A percentile compares a stretch with the other conserved stretches of the same genome.
These are phyloP conservation scores for Kuschelorhynchus macadamiae DNA, from an alignment of 2,888 invertebrate genomes.

Conservation along the genomic window DNA sequence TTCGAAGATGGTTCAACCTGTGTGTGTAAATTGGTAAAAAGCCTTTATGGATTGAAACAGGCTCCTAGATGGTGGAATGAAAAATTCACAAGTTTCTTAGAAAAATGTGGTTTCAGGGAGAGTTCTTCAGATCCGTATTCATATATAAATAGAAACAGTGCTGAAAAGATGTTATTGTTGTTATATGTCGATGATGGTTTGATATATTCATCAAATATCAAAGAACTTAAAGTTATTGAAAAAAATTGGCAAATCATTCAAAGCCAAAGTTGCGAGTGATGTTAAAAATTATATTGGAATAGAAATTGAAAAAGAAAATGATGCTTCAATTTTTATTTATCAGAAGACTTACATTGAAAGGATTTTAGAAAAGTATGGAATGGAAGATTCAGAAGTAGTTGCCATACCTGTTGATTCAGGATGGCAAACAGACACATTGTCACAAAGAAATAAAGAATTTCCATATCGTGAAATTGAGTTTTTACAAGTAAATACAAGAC, in stretches of 20 bases:
- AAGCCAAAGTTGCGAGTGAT: not conserved
- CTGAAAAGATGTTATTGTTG: not conserved
- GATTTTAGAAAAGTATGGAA: not conserved
- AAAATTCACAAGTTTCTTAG: not conserved
- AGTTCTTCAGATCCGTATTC: no score
- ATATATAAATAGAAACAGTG: no score
- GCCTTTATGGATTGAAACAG: conserved; percentile 3
- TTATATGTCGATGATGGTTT: not conserved
- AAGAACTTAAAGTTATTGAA: not conserved
- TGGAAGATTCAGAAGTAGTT: no score
- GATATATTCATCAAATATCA: not conserved
- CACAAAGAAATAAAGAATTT: not conserved
- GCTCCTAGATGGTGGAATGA: not conserved
- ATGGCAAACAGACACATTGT: not conserved
- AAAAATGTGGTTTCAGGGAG: not conserved
- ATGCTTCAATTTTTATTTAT: not conserved
- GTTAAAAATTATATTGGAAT: not conserved
- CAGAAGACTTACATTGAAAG: not conserved
- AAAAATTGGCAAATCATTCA: not conserved
- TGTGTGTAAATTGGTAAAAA: not conserved
- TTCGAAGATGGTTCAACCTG: no score
- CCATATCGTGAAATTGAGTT: not conserved
- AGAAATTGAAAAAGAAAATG: not conserved
- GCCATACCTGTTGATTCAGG: no score
- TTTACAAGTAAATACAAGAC: no score